Base-by-base conservation (phyloP, 2,797 vertebrate genomes). In the Sebastes taczanowskii region DNA sequence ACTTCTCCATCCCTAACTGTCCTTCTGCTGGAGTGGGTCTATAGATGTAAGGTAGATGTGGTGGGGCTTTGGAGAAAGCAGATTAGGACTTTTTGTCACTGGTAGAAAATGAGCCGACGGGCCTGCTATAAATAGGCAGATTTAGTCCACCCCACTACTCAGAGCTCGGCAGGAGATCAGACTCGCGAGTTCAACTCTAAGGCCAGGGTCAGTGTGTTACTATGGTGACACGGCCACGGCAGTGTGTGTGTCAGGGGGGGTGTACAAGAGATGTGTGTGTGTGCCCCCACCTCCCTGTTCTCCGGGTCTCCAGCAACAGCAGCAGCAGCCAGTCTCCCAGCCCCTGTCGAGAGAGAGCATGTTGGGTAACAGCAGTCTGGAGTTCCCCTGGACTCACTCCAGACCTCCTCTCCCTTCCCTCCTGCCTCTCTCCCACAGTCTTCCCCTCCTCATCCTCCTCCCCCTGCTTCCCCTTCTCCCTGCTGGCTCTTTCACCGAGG, bases 311-410 rank as follows among this genome's bases (percentile, higher is more conserved):
- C 77, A 55, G 52, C 22, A 60, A 0, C 81, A 80, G 74, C 85
- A 73, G 58, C 81, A 80, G 69, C 34, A 34, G 3, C 32, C 69
- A 62, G 79, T 78, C 91, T 93, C 90, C 78, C 89, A 92, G 90
- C 87, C 91, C 87, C 88, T 80, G 82, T 78, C 78, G 88, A 87
- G 84, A 78, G 78, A 88, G 89, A 91, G 91, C 89, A 94, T 93
- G 91, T 91, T 95, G 91, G 90, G 94, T 94, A 95, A 95, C 91
- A 92, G 87, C 89, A 89, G 89, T 86, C 93, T 95, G 95, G 95
- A 96, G 93, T 96, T 96, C 95, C 96, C 95, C 96, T 96, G 95
- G 95, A 94, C 82, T 81, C 18, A 7, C 67, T 95, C 95, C 96
- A 96, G 91, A 81, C 81, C 90, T 92, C 83, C 86, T 87, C 85